Conservation (phyloP, 2,888 invertebrate species). For the Nephrotoma flavescens region DNA sequence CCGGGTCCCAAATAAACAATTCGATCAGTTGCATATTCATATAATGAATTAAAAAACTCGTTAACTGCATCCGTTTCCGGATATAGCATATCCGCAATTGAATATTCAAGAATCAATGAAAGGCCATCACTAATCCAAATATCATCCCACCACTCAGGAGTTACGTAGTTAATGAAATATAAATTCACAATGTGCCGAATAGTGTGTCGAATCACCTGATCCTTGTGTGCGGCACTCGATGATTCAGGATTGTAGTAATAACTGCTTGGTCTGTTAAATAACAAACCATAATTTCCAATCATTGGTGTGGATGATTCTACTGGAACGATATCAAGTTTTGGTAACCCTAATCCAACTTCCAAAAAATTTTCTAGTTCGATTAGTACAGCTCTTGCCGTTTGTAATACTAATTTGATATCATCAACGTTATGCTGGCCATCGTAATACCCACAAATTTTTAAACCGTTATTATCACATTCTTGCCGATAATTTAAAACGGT, state of each 20-base stretch:
- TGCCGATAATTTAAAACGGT: no score
- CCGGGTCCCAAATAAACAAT: no score
- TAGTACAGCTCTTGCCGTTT: no score
- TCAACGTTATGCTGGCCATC: no score
- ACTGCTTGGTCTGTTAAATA: background rate
- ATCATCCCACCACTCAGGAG: background rate
- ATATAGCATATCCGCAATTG: background rate
- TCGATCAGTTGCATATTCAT: background rate
- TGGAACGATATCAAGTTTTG: background rate
- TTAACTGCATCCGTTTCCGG: background rate
- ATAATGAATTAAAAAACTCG: background rate
- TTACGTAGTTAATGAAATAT: background rate
- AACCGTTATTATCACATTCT: no score
- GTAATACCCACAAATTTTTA: no score
- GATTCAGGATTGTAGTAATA: background rate
- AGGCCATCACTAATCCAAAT: background rate
- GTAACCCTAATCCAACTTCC: background rate
- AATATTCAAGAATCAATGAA: background rate
- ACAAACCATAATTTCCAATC: background rate
- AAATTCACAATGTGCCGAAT: background rate
- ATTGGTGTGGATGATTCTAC: background rate
- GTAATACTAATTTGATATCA: no score
- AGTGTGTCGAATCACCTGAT: background rate
- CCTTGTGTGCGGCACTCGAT: background rate
- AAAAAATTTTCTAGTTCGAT: background rate